Conservation (phyloP, 1,140 invertebrate species). For the Cydia pomonella region DNA sequence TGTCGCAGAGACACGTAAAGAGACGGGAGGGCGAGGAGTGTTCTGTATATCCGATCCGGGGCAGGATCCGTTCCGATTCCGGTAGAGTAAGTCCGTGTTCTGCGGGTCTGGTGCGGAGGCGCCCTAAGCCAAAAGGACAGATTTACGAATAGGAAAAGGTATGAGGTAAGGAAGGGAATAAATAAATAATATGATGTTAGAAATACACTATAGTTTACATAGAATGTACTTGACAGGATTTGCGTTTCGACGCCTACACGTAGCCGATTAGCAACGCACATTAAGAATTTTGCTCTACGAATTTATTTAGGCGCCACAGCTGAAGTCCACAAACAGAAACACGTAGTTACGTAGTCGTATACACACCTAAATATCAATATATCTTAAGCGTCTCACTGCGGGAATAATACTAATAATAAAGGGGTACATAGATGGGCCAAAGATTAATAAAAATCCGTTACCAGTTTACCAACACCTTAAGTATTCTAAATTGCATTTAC, state of each 20-base stretch:
- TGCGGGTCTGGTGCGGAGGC: background rate
- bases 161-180: background rate
- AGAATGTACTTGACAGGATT: slow-evolving; percentile 3
- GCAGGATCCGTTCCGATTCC: background rate
- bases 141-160: background rate
- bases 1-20: background rate
- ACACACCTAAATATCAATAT: too few relatives aligned
- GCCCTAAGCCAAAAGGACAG: background rate
- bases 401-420: too few relatives aligned
- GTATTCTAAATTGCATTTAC: background rate
- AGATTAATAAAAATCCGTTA: too few relatives aligned
- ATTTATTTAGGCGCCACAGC: background rate
- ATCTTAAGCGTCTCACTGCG: too few relatives aligned
- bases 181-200: background rate
- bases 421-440: too few relatives aligned
- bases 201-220: background rate
- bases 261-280: background rate
- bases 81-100: background rate
- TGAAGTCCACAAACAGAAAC: background rate
- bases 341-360: too few relatives aligned
- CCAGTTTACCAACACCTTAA: too few relatives aligned
- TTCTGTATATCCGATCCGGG: background rate
- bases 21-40: background rate
- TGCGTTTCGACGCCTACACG: background rate
- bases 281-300: background rate